phyloP scores from a whole-genome alignment of 2,888 invertebrate genomes.

The Eristalinus aeneus region DNA sequence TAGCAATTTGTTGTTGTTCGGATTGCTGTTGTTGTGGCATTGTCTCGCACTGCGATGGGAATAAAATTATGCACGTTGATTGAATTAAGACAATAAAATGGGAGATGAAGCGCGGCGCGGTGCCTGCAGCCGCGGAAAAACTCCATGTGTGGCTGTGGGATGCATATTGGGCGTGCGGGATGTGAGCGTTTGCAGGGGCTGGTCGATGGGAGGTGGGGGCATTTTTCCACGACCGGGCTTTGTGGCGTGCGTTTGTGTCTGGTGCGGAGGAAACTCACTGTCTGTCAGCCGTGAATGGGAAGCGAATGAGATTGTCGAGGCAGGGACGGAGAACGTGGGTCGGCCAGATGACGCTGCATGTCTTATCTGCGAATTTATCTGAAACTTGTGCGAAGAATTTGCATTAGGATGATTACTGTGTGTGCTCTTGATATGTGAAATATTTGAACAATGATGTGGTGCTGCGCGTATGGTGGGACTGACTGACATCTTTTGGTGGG shows the following conservation, averaged over 20 bases:
- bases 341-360: conserved; percentile 18
- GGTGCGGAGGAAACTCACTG: conserved; percentile 45
- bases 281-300: conserved; percentile 53
- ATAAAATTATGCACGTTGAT: conserved; percentile 68
- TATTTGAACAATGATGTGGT: conserved; percentile 11
- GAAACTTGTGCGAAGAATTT: conserved; percentile 36
- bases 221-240: conserved; percentile 23
- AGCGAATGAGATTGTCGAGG: conserved; percentile 52
- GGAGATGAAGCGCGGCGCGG: conserved; percentile 40
- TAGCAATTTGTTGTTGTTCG: conserved; percentile 31
- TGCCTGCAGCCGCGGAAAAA: conserved; percentile 15
- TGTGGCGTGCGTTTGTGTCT: conserved; percentile 44
- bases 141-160: conserved; percentile 60
- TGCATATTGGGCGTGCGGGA: conserved; percentile 50
- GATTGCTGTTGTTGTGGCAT: background rate
- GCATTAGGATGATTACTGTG: conserved; percentile 24
- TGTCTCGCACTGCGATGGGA: conserved; percentile 47
- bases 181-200: conserved; percentile 26
- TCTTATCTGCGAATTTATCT: conserved; percentile 58
- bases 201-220: background rate
- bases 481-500: conserved; percentile 16
- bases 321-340: conserved; percentile 26
- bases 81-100: conserved; percentile 71
- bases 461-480: background rate
- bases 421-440: conserved; percentile 25